phyloP scores from a whole-genome alignment of 2,113 vertebrate species.

The Peucedramus taeniatus region DNA sequence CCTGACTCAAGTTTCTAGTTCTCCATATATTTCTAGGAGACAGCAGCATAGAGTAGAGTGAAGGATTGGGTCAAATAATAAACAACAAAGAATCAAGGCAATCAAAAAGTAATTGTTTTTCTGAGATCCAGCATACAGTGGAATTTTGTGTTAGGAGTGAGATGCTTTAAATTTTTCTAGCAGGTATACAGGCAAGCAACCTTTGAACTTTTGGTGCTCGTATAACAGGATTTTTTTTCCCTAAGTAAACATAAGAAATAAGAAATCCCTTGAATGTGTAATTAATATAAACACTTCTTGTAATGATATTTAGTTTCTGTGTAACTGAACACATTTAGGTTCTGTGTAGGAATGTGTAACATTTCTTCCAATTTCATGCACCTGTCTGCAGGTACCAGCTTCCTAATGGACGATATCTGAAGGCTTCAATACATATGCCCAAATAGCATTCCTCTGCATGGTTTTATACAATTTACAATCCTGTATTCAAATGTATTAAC shows the following conservation, averaged over 20 bases:
- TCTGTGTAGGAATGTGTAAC: neutral
- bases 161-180: neutral
- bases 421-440: neutral
- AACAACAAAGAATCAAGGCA: neutral
- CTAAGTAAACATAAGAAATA: neutral
- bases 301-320: neutral
- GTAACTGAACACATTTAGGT: neutral
- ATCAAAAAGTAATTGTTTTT: neutral
- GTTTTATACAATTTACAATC: neutral
- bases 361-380: neutral
- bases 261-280: neutral
- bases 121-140: neutral
- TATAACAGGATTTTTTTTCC: neutral
- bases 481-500: neutral
- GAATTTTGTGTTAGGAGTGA: neutral
- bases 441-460: neutral
- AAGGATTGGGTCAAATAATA: neutral
- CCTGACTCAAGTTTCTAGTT: neutral
- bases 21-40: neutral
- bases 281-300: neutral
- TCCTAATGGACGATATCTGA: neutral
- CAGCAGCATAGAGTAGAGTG: neutral
- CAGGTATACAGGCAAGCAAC: accelerated
- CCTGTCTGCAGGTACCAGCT: neutral
- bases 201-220: neutral